Percentiles rank a stretch among this genome's conserved stretches.
Conservation (phyloP, 2,888 invertebrate genomes). For the Drosophila lacicola region DNA sequence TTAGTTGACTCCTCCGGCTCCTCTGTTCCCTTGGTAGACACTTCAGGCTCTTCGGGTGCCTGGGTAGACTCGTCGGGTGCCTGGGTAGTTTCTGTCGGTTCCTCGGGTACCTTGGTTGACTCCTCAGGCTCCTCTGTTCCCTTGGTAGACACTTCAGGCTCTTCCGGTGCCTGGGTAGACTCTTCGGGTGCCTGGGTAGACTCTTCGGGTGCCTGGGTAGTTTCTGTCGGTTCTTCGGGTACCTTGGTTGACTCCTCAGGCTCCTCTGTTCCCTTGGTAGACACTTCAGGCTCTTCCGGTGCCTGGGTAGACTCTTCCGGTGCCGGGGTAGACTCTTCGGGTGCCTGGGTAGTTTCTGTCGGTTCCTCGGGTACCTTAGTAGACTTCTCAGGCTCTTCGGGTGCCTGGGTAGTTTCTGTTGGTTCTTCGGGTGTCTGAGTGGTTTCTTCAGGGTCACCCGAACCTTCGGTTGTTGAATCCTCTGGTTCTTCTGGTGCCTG, state of each 20-base stretch:
- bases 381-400: neutral
- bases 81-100: no score
- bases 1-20: neutral
- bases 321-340: neutral
- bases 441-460: conserved; percentile 7
- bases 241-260: neutral
- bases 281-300: neutral
- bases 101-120: neutral
- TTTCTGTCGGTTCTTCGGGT: conserved; percentile 3
- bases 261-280: neutral
- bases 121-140: neutral
- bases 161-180: neutral
- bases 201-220: conserved; percentile 5
- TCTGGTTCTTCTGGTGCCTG: neutral
- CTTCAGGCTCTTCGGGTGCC: neutral
- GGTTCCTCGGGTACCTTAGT: conserved; percentile 6
- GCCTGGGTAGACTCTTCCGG: neutral
- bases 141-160: neutral
- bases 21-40: neutral
- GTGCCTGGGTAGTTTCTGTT: neutral
- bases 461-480: conserved; percentile 5
- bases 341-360: neutral
- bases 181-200: conserved; percentile 2
- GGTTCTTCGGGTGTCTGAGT: conserved; percentile 15
- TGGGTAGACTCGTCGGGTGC: no score